Evolutionary conservation across 2,888 invertebrate species (phyloP).

Genomic region (Adineta ricciae): DNA sequence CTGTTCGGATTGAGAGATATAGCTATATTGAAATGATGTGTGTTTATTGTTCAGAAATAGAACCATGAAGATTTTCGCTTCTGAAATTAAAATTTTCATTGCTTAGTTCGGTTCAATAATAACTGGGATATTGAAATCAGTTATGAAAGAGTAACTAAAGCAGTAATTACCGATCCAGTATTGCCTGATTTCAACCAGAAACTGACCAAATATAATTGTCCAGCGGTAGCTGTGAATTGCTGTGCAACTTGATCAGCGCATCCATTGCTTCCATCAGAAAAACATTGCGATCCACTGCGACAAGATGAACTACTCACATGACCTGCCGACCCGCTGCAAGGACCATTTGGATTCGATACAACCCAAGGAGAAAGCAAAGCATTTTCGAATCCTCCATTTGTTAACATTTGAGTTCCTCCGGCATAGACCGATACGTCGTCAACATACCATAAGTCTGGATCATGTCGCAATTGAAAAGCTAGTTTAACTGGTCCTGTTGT

Average conservation of each 20-base stretch:
- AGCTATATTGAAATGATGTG: too few species aligned
- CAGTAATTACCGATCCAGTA: not conserved
- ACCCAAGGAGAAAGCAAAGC: not conserved
- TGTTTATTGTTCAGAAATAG: too few species aligned
- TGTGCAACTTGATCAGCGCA: not conserved
- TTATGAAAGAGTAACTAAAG: not conserved
- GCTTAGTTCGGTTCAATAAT: too few species aligned
- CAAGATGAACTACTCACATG: not conserved
- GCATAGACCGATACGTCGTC: not conserved
- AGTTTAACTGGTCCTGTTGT: not conserved
- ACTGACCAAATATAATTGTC: not conserved
- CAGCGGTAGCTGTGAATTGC: not conserved
- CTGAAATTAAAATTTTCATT: too few species aligned
- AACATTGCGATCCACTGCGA: not conserved
- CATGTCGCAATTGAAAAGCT: not conserved
- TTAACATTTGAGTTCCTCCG: not conserved
- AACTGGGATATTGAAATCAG: too few species aligned
- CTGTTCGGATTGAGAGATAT: too few species aligned
- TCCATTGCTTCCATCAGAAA: not conserved
- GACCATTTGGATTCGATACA: not conserved
- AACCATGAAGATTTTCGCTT: too few species aligned
- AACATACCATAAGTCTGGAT: not conserved
- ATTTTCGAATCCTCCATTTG: not conserved
- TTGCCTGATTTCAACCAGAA: not conserved
- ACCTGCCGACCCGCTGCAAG: not conserved